These are phyloP conservation scores for Sesamia nonagrioides DNA, from an alignment of 1,140 invertebrate genomes.

Conservation along the genomic window DNA sequence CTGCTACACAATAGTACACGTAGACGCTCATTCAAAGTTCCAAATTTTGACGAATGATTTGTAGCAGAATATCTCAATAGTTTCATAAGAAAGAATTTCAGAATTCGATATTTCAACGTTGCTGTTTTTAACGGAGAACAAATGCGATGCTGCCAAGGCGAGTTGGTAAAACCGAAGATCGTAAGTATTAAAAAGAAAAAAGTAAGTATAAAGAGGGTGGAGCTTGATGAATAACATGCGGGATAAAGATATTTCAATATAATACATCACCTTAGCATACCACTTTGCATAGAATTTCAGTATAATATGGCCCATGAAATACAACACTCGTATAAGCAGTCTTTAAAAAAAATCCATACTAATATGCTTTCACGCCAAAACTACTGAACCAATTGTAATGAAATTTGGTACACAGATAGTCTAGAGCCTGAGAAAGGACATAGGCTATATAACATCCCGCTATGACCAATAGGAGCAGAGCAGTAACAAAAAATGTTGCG, in stretches of 20 bases:
- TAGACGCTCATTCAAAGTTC: slow-evolving; percentile 7
- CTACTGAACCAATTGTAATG: no score
- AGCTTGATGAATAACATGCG: neutral
- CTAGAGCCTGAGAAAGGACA: no score
- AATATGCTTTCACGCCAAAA: no score
- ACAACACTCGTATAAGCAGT: neutral
- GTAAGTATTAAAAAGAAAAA: neutral
- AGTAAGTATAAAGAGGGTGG: neutral
- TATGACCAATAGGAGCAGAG: no score
- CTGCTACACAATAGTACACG: neutral
- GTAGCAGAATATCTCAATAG: neutral
- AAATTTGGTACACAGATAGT: no score
- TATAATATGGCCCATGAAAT: neutral
- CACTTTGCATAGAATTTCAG: neutral
- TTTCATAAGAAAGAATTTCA: neutral
- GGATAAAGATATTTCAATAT: neutral
- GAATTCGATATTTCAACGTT: neutral
- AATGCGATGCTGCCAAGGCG: neutral
- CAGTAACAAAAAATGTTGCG: no score
- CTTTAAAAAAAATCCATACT: no score
- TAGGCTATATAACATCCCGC: no score
- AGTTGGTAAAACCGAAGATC: neutral
- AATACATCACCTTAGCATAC: neutral
- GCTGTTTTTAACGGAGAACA: neutral
- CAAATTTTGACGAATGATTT: slow-evolving; percentile 2